Percentiles rank a stretch among this genome's conserved stretches.
Evolutionary conservation across 92 coral and sea anemone species (phyloP).

Genomic region (Parazoanthus swiftii): DNA sequence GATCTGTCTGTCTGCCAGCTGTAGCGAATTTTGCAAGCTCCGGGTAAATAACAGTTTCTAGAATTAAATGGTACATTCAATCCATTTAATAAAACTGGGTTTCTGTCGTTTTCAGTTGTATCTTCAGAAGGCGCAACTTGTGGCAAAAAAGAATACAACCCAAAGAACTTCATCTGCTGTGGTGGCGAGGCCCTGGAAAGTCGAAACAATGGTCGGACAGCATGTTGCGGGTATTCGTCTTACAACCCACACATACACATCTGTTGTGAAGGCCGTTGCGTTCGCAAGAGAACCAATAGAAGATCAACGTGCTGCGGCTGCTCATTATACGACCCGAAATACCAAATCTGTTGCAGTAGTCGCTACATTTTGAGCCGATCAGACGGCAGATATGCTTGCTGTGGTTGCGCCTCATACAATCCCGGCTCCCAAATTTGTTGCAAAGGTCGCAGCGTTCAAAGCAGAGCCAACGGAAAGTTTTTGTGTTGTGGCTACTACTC

Average conservation of each 20-base stretch:
- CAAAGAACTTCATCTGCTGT: conserved; percentile 19
- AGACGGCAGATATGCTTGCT: not conserved
- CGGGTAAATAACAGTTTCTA: not conserved
- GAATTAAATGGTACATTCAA: too few relatives aligned
- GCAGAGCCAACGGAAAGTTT: not conserved
- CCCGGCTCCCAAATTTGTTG: conserved; percentile 6
- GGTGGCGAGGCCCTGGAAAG: not conserved
- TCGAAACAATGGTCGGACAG: not conserved
- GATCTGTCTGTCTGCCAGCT: too few relatives aligned
- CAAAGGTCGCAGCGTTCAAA: not conserved
- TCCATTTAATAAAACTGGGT: not conserved
- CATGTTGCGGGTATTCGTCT: not conserved
- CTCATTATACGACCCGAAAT: not conserved
- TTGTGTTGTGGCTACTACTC: not conserved
- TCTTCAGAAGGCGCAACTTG: conserved; percentile 31
- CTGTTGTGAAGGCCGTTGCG: conserved; percentile 6
- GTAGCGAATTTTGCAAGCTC: too few relatives aligned
- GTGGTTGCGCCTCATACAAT: not conserved
- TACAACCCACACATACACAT: not conserved
- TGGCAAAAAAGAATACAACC: not conserved
- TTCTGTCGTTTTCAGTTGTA: not conserved
- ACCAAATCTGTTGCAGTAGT: not conserved
- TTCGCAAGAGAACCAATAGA: not conserved
- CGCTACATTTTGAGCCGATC: not conserved
- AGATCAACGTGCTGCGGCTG: conserved; percentile 14